Percentiles rank a stretch among this genome's conserved stretches.
phyloP scores from a whole-genome alignment of 2,888 invertebrate genomes.

The Polymixis lichenea region DNA sequence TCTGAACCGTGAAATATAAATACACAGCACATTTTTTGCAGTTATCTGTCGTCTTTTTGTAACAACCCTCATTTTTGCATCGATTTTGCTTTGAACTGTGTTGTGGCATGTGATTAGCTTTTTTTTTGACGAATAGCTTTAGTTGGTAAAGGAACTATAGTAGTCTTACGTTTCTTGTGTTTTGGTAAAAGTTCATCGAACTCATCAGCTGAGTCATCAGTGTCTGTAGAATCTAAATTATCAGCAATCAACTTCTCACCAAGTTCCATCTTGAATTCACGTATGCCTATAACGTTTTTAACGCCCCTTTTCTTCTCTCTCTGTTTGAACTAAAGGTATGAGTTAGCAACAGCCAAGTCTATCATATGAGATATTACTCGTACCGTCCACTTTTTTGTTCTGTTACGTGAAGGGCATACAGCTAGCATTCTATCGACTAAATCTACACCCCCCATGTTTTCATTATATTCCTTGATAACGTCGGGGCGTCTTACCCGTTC shows the following conservation, averaged over 20 bases:
- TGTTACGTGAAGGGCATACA: constrained; percentile 47
- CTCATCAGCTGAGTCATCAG: background rate
- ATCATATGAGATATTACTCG: constrained; percentile 55
- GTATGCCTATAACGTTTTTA: constrained; percentile 20
- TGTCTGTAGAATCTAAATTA: background rate
- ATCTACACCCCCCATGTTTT: background rate
- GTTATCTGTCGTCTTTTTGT: background rate
- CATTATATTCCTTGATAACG: background rate
- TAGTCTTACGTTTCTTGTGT: constrained; percentile 24
- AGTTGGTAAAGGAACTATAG: constrained; percentile 21
- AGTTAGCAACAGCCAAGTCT: constrained; percentile 52
- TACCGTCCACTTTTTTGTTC: constrained; percentile 15
- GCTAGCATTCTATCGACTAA: constrained; percentile 30
- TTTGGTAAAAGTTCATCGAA: constrained; percentile 25
- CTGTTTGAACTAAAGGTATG: constrained; percentile 32
- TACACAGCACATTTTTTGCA: background rate
- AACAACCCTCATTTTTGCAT: background rate
- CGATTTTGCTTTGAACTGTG: constrained; percentile 10
- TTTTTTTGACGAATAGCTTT: constrained; percentile 25
- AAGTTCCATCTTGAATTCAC: constrained; percentile 23
- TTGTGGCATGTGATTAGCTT: constrained; percentile 26
- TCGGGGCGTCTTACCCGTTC: too few species aligned
- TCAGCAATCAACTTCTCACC: constrained; percentile 4
- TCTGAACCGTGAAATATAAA: background rate
- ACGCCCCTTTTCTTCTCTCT: constrained; percentile 22